Percentiles rank a stretch among this genome's conserved stretches.
These are phyloP conservation scores for Polia nebulosa DNA, from an alignment of 2,888 invertebrate genomes.

Conservation along the genomic window DNA sequence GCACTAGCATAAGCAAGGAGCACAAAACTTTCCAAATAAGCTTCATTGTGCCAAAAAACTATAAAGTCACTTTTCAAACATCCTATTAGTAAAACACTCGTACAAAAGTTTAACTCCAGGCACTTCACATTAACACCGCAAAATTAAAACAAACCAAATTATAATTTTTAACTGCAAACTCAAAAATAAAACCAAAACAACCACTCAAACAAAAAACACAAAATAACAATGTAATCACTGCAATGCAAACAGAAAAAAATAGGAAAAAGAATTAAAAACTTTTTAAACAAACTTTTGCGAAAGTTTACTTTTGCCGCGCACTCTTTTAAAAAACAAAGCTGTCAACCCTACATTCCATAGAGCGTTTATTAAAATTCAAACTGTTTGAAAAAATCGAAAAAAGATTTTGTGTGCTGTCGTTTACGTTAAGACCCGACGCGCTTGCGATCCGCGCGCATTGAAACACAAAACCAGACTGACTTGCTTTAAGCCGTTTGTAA, in stretches of 20 bases:
- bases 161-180: constrained; percentile 65
- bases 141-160: constrained; percentile 70
- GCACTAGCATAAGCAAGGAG: constrained; percentile 79
- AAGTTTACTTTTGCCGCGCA: constrained; percentile 72
- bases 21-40: constrained; percentile 85
- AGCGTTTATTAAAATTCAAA: constrained; percentile 68
- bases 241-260: constrained; percentile 73
- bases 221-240: constrained; percentile 82
- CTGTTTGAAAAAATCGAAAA: constrained; percentile 81
- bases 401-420: constrained; percentile 77
- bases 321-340: constrained; percentile 75
- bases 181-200: constrained; percentile 77
- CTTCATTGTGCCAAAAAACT: constrained; percentile 83
- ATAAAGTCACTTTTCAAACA: constrained; percentile 74
- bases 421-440: constrained; percentile 75
- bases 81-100: constrained; percentile 71
- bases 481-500: constrained; percentile 87
- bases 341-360: constrained; percentile 68
- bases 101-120: constrained; percentile 69
- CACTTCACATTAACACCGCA: constrained; percentile 78
- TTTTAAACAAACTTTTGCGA: constrained; percentile 80
- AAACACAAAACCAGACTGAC: constrained; percentile 90
- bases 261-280: constrained; percentile 72
- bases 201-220: constrained; percentile 79
- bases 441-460: constrained; percentile 86